Percentiles rank a stretch among this genome's conserved stretches.
These are phyloP conservation scores for Eumacrocentrus americanus DNA, from an alignment of 2,888 invertebrate species.

Conservation along the genomic window DNA sequence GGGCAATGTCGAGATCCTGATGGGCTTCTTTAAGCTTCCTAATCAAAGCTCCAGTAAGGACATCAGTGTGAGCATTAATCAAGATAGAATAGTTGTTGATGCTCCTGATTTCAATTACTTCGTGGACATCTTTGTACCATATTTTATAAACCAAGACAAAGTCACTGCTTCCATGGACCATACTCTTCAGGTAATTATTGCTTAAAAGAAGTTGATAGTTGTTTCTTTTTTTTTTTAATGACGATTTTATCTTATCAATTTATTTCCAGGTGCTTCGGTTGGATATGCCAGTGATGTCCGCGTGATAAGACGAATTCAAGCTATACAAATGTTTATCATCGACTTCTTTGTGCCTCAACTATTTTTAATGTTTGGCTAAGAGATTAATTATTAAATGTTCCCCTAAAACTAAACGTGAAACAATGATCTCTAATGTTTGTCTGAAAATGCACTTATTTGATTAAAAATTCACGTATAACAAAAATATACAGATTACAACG, in stretches of 20 bases:
- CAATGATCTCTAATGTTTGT: no score
- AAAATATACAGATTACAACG: no score
- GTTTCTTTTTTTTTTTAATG: background rate
- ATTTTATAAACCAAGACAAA: slow-evolving; percentile 68
- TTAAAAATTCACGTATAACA: background rate
- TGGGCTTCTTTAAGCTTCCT: slow-evolving; percentile 70
- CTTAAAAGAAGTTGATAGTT: background rate
- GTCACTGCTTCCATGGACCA: slow-evolving; percentile 65
- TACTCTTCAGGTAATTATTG: slow-evolving; percentile 61
- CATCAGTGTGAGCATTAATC: slow-evolving; percentile 73
- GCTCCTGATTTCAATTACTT: slow-evolving; percentile 67
- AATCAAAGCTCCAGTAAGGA: slow-evolving; percentile 64
- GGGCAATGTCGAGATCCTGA: slow-evolving; percentile 64
- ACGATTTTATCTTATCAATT: slow-evolving; percentile 6
- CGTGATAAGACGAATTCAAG: slow-evolving; percentile 10
- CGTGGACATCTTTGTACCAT: slow-evolving; percentile 75
- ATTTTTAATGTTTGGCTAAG: slow-evolving; percentile 1
- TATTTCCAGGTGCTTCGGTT: slow-evolving; percentile 50
- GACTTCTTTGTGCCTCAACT: no score
- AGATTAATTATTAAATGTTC: slow-evolving; percentile 27
- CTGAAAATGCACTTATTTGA: no score
- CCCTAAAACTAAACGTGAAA: no score
- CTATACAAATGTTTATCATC: slow-evolving; percentile 22
- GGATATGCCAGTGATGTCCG: slow-evolving; percentile 43
- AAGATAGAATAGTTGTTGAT: slow-evolving; percentile 76